phyloP scores from a whole-genome alignment of 2,797 vertebrate genomes.

The Poecilia velifera region DNA sequence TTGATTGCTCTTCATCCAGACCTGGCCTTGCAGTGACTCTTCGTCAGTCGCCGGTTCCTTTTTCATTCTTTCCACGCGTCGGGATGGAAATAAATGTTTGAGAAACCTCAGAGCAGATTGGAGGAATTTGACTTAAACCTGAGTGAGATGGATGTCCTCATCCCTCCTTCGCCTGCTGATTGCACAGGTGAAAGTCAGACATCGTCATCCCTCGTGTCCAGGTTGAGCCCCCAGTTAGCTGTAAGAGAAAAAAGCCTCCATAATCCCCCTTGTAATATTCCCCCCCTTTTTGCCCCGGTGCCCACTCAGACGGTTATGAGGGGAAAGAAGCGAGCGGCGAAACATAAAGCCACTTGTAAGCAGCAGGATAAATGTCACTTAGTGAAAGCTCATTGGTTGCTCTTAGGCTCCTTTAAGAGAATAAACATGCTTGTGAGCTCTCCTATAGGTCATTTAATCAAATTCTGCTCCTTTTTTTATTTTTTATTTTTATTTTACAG shows the following conservation, averaged over 20 bases:
- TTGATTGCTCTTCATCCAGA: slow-evolving; percentile 27
- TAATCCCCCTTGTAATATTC: slow-evolving; percentile 68
- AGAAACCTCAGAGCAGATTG: slow-evolving; percentile 75
- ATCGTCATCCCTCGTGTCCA: slow-evolving; percentile 66
- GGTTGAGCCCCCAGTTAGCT: slow-evolving; percentile 39
- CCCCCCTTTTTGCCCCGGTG: slow-evolving; percentile 20
- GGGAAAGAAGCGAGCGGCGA: slow-evolving; percentile 34
- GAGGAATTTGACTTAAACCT: slow-evolving; percentile 83
- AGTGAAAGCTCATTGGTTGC: slow-evolving; percentile 48
- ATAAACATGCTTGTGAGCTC: slow-evolving; percentile 48
- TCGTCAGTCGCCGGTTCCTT: slow-evolving; percentile 53
- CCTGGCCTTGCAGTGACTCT: slow-evolving; percentile 9
- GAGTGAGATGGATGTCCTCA: slow-evolving; percentile 59
- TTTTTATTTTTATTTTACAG: slow-evolving; percentile 18
- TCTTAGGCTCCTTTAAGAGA: slow-evolving; percentile 20
- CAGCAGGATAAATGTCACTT: slow-evolving; percentile 68
- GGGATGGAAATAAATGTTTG: slow-evolving; percentile 70
- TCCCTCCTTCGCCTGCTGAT: slow-evolving; percentile 57
- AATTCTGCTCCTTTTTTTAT: background rate
- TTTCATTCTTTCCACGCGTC: slow-evolving; percentile 62
- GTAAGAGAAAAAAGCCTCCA: slow-evolving; percentile 46
- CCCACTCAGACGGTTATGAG: slow-evolving; percentile 57
- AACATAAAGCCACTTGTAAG: slow-evolving; percentile 68
- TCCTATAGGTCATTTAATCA: slow-evolving; percentile 29
- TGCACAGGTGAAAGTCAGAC: slow-evolving; percentile 48